Conservation (phyloP, 2,888 invertebrate genomes). For the Hololepta plana region DNA sequence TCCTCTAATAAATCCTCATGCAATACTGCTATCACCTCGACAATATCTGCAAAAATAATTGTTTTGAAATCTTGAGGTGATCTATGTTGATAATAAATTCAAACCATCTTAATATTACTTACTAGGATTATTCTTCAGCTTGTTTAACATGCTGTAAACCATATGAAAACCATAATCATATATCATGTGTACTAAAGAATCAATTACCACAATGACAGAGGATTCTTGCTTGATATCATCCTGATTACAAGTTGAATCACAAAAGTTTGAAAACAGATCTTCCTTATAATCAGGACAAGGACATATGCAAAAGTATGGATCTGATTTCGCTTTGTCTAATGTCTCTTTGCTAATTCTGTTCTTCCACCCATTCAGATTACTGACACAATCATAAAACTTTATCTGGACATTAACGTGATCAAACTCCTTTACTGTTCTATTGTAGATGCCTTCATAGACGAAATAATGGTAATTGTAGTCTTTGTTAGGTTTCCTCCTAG, state of each 20-base stretch:
- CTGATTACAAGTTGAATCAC: too few species aligned
- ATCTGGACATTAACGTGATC: too few species aligned
- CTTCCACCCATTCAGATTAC: conserved; percentile 13
- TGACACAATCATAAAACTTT: conserved; percentile 15
- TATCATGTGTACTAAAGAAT: conserved; percentile 20
- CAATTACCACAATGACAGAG: conserved; percentile 20
- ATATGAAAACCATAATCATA: conserved; percentile 15
- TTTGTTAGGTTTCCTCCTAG: conserved; percentile 13
- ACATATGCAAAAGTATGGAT: too few species aligned
- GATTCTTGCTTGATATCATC: too few species aligned
- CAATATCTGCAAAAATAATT: conserved; percentile 13
- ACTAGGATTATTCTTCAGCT: conserved; percentile 16
- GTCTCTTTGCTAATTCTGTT: conserved; percentile 5
- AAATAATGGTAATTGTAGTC: conserved; percentile 17
- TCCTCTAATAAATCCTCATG: conserved; percentile 33
- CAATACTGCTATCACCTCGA: conserved; percentile 19
- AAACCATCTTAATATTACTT: too few species aligned
- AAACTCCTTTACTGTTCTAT: conserved; percentile 8
- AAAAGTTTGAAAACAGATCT: too few species aligned
- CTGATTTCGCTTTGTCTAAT: conserved; percentile 11
- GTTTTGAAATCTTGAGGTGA: conserved; percentile 4
- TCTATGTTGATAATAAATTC: too few species aligned
- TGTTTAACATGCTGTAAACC: conserved; percentile 17
- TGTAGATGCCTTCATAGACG: conserved; percentile 18
- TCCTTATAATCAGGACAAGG: too few species aligned